Base-by-base conservation (phyloP, 2,113 vertebrate genomes). In the Gadus macrocephalus region DNA sequence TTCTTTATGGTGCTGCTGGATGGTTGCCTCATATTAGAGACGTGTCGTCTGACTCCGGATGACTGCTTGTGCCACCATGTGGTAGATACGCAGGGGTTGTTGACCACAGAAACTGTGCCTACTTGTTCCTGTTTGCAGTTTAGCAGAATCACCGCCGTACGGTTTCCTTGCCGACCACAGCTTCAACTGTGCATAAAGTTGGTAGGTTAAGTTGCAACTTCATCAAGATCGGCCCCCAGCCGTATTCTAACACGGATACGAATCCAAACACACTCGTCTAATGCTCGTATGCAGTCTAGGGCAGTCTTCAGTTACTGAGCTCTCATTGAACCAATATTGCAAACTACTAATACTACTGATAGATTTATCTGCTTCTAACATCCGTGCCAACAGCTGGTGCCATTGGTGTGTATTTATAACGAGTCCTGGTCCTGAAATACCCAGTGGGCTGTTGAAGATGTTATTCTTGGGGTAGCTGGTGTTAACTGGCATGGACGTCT, bases 321-420 rank as follows among this genome's bases (percentile, higher is more conserved):
- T 17, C 55, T n/a, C 11, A 5, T 58, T 58, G n/a, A 58, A 58
- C 14, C 27, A 27, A 25, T 15, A 4, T 22, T 62, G 61, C 14
- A 19, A 25, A 25, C 25, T 25, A 25, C 25, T 25, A 62, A 9
- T 64, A 20, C 74, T 80, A 67, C 68, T 58, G 28, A 14, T 75
- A 25, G 11, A 70, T 73, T 68, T 62, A 71, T 22, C 25, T 64
- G 64, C 72, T 27, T 73, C 69, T 28, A 53, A 68, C 72, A 72
- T 69, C 55, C 1, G 38, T 66, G 35, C 53, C 49, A 71, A 12
- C 78, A 85, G 81, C 84, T 87, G 83, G 70, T 73, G 69, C 42
- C 66, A 0, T 25, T 55, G 25, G 35, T 68, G 74, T 73, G 82
- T 92, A 91, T 91, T 91, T 90, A 82, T 91, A 87, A 73, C 85